A percentile compares a stretch with the other conserved stretches of the same genome.
These are phyloP conservation scores for Porites evermanni DNA, from an alignment of 92 coral and sea anemone genomes.

Conservation along the genomic window DNA sequence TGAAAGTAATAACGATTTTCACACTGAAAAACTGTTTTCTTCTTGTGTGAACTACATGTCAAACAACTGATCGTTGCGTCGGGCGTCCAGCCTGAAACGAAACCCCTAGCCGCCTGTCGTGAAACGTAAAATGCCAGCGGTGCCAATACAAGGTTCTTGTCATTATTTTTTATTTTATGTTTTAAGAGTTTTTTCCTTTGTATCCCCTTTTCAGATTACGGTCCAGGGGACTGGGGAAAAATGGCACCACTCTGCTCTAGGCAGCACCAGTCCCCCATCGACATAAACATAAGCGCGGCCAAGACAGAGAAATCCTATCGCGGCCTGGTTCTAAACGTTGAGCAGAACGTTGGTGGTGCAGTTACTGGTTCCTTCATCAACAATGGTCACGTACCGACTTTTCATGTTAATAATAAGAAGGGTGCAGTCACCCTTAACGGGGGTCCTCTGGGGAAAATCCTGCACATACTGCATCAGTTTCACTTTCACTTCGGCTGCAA, in stretches of 20 bases:
- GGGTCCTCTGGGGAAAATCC: conserved; percentile 42
- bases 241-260: conserved; percentile 57
- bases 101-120: too few relatives aligned
- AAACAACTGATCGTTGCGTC: too few relatives aligned
- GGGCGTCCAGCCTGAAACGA: too few relatives aligned
- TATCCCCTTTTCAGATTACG: conserved; percentile 53
- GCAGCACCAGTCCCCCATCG: conserved; percentile 68
- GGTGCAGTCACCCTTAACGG: conserved; percentile 18
- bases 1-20: too few relatives aligned
- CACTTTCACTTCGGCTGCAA: conserved; percentile 79
- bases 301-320: background rate
- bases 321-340: conserved; percentile 5
- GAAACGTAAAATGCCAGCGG: too few relatives aligned
- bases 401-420: conserved; percentile 32
- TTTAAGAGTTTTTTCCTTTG: background rate
- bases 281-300: conserved; percentile 40
- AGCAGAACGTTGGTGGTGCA: conserved; percentile 3
- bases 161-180: background rate
- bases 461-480: conserved; percentile 60
- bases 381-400: conserved; percentile 77
- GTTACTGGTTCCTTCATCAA: conserved; percentile 54
- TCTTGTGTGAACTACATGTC: too few relatives aligned
- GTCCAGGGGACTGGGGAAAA: conserved; percentile 75
- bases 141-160: too few relatives aligned
- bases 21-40: too few relatives aligned